Evolutionary conservation across 2,113 vertebrate species (phyloP).

Genomic region (Enhydra lutris): DNA sequence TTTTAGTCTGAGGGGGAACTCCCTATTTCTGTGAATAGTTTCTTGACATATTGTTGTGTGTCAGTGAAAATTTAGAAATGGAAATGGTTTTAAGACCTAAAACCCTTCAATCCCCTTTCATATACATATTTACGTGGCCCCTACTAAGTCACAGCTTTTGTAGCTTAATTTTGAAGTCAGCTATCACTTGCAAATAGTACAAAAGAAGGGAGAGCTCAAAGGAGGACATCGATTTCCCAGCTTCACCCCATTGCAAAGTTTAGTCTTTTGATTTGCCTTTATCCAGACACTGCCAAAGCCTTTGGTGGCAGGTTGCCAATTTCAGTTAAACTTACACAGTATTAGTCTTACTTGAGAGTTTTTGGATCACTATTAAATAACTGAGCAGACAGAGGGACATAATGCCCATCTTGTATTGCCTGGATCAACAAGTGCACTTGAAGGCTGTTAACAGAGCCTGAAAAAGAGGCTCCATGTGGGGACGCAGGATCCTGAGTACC

Average conservation of each 20-base stretch:
- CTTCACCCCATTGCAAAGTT: not conserved
- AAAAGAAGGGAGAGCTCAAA: not conserved
- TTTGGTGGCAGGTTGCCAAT: slow-evolving; percentile 25
- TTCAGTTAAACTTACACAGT: not conserved
- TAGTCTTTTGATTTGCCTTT: not conserved
- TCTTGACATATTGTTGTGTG: not conserved
- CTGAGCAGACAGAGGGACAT: not conserved
- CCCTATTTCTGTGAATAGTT: slow-evolving; percentile 44
- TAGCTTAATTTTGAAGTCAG: not conserved
- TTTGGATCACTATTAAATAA: not conserved
- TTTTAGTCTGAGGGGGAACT: not conserved
- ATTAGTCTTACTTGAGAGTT: slow-evolving; percentile 44
- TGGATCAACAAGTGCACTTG: not conserved
- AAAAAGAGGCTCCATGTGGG: not conserved
- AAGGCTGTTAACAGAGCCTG: not conserved
- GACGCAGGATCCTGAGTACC: not conserved
- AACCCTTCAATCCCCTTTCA: not conserved
- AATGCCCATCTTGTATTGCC: not conserved
- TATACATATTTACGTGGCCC: not conserved
- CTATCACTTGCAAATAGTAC: slow-evolving; percentile 11
- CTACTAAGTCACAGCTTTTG: not conserved
- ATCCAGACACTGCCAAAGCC: not conserved
- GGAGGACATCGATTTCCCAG: not conserved
- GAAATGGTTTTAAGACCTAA: not conserved
- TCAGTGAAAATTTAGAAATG: slow-evolving; percentile 32